Evolutionary conservation across 1,140 invertebrate species (phyloP), one percentile per base, ranked within the genome.

Genomic region (Ceratina calcarata): DNA sequence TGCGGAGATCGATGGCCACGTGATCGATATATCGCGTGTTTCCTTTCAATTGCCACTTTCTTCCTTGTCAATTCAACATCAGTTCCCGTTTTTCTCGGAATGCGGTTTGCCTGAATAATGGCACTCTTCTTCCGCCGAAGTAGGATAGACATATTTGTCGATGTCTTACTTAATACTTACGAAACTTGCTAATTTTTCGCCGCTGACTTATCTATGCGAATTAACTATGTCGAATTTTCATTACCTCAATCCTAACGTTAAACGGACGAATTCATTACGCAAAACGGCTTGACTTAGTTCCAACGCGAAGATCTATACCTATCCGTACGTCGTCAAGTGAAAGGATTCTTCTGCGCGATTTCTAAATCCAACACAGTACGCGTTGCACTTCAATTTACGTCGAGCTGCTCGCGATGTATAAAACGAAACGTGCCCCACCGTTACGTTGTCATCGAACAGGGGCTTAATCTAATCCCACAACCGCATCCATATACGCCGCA

Each of bases 31-130:
- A 64, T 73, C 24, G 60, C 70, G 37, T 27, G 70, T 51, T 13
- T 32, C 32, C 57, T 62, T n/a, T 62, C 70, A 71, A 71, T 72
- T 61, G 20, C 10, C n/a, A 37, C 27, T 70, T 70, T 70, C 67
- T 70, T 70, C 13, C 51, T 0, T 18, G 22, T 8, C 6, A n/a
- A 10, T 20, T 16, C 18, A 22, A 27, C 27, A 1, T 55, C 12
- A 4, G 8, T 15, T 15, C 7, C 0, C 22, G n/a, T 57, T n/a
- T 57, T 69, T 24, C 51, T 7, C 16, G 22, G 16, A 27, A 51
- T n/a, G 16, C 4, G 3, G 4, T 68, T 37, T n/a, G 22, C 10
- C 18, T 53, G 49, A 53, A 53, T 27, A 15, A 16, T 6, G 15
- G 4, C 18, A 4, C 49, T 27, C 18, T 6, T 22, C 0, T 12